A percentile compares a stretch with the other conserved stretches of the same genome.
phyloP scores from a whole-genome alignment of 1,140 invertebrate species.

The Lordiphosa collinella region DNA sequence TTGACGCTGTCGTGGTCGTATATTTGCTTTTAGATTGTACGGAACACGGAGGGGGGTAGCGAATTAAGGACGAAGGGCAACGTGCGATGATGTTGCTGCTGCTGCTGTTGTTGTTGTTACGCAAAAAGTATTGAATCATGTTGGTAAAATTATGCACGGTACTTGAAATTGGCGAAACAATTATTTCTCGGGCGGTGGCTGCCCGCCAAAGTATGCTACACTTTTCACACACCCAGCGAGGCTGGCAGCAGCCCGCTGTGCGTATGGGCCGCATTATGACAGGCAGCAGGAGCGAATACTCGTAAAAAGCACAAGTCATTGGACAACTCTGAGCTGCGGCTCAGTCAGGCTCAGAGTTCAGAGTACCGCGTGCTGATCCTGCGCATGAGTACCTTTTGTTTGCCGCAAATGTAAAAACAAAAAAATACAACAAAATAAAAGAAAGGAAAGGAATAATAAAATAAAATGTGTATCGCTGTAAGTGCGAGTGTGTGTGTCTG shows the following conservation, averaged over 20 bases:
- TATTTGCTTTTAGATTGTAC: conserved; percentile 70
- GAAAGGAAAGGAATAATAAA: conserved; percentile 71
- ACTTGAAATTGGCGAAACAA: conserved; percentile 78
- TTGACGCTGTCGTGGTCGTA: conserved; percentile 34
- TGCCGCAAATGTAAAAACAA: conserved; percentile 67
- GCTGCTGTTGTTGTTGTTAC: conserved; percentile 16
- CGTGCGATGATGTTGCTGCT: conserved; percentile 17
- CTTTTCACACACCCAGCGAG: conserved; percentile 35
- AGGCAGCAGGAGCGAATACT: conserved; percentile 24
- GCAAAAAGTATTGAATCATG: conserved; percentile 71
- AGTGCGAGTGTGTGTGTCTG: conserved; percentile 22
- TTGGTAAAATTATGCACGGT: conserved; percentile 72
- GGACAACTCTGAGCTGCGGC: conserved; percentile 44
- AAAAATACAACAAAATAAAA: conserved; percentile 56
- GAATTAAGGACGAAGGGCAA: conserved; percentile 45
- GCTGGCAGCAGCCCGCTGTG: conserved; percentile 30
- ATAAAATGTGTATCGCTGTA: conserved; percentile 72
- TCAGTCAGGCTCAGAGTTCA: conserved; percentile 65
- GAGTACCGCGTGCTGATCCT: conserved; percentile 65
- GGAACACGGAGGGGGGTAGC: conserved; percentile 28
- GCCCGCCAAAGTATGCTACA: conserved; percentile 66
- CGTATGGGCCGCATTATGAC: conserved; percentile 64
- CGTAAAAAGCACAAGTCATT: conserved; percentile 71
- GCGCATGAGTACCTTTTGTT: conserved; percentile 74
- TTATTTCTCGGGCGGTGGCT: conserved; percentile 51